Conservation (phyloP, 1,140 invertebrate species). For the Maniola jurtina region DNA sequence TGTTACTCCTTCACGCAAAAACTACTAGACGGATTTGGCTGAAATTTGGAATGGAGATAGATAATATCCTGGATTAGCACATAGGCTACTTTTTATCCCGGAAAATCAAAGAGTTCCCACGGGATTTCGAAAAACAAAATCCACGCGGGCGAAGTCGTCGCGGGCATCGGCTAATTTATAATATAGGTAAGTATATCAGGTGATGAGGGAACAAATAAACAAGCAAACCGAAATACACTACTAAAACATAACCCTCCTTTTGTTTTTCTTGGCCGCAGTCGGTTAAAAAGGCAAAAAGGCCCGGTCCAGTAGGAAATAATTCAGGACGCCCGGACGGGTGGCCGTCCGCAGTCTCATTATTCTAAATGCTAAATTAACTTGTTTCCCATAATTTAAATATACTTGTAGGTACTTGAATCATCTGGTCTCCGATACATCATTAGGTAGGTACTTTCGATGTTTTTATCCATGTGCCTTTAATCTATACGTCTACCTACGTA, state of each 20-base stretch:
- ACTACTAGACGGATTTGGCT: too few species aligned
- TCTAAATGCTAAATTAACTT: slow-evolving; percentile 74
- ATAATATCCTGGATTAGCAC: too few species aligned
- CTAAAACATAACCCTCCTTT: neutral
- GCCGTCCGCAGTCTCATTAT: slow-evolving; percentile 64
- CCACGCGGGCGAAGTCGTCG: too few species aligned
- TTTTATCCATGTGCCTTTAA: too few species aligned
- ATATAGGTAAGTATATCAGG: too few species aligned
- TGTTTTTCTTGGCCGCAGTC: neutral
- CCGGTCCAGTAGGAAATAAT: slow-evolving; percentile 65
- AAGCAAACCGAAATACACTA: neutral
- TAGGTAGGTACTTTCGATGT: neutral
- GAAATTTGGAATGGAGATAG: too few species aligned
- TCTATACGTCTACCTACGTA: too few species aligned
- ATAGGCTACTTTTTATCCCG: too few species aligned
- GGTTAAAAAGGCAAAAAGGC: slow-evolving; percentile 44
- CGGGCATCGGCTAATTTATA: too few species aligned
- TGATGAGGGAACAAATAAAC: neutral
- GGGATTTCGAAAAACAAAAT: too few species aligned
- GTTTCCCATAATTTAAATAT: slow-evolving; percentile 76
- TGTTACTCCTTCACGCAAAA: too few species aligned
- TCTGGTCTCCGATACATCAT: slow-evolving; percentile 13
- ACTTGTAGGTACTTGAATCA: slow-evolving; percentile 49
- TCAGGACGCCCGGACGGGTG: slow-evolving; percentile 54
- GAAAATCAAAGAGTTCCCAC: too few species aligned